Evolutionary conservation across 1,140 invertebrate genomes (phyloP), one percentile per base, ranked within the genome.

Genomic region (Meloidogyne floridensis): DNA sequence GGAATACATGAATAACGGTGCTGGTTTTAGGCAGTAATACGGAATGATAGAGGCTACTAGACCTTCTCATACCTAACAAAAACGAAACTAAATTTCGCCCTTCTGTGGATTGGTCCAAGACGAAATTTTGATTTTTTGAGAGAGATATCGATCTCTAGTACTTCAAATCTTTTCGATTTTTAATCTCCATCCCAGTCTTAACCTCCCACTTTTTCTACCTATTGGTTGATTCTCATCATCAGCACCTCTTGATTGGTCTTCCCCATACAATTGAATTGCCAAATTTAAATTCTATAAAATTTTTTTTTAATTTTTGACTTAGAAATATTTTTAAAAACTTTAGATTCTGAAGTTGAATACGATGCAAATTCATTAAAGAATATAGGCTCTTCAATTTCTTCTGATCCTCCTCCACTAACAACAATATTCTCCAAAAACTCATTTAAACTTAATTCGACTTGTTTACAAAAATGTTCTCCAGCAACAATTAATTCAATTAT

Each of bases 401-500:
- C 70, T 8, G 47, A n/a, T 81, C 74, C 53, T 11, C n/a, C 8
- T 32, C 32, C 32, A 32, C 51, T 7, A 15, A 81, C 15, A 6
- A 15, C 51, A 54, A 32, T 32, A 32, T 32, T 32, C 32, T 84
- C 69, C 13, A 78, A 47, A 20, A 82, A 32, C 18, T 51, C n/a
- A 3, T 65, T 54, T 75, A 81, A 43, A 4, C 72, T 72, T 20
- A 7, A 72, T 47, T 42, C 54, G 2, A 79, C 10, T 42, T 79
- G 77, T n/a, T 32, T 15, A 71, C 77, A 69, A 71, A 79, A 79
- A 11, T 72, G 65, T 10, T 20, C 11, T 4, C 53, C 65, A 32
- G 32, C 65, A 32, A 79, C 77, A 42, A 79, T 43, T 51, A 79
- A 71, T 79, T 79, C 77, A 51, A 79, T 79, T 4, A 85, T 13